Evolutionary conservation across 2,113 vertebrate species (phyloP), one percentile per base, ranked within the genome.

Genomic region (Conger conger): DNA sequence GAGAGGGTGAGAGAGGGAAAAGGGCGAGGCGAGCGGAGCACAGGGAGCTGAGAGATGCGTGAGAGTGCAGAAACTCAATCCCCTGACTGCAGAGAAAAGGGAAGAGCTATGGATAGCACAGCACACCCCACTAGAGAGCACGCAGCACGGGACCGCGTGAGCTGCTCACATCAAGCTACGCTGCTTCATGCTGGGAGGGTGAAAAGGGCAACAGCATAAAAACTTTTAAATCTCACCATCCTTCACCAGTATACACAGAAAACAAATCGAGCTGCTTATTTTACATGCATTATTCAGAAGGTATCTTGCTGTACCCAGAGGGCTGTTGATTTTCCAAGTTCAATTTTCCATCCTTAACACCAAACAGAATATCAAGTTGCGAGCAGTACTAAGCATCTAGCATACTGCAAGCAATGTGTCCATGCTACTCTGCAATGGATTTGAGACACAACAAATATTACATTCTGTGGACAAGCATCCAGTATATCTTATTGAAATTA

Each of bases 91-190:
- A 93, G 90, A 86, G 90, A 92, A 91, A 23, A 63, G 18, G 87
- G 89, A 83, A 86, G 36, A 18, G 86, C 92, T 92, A 93, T 93
- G 89, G 94, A 94, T 93, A 94, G 92, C 88, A 53, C 82, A 20
- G 0, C 83, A 45, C 87, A 23, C 57, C 57, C 57, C 57, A 27
- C 57, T 63, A 27, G 23, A 27, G 57, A 63, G 18, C 23, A 7
- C 27, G 57, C 57, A 23, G 57, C 57, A 63, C 3, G 57, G 57
- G 57, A 63, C n/a, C n/a, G n/a, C n/a, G n/a, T n/a, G n/a, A n/a
- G n/a, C n/a, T 33, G 23, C 23, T 30, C 63, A 33, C 63, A 13
- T 73, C n/a, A 73, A 11, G n/a, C 63, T 33, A 33, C 63, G 1
- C 4, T 9, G n/a, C 57, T 4, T 63, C 57, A 23, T 6, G 17